These are phyloP conservation scores for Cyprinodon brontotheroides DNA, from an alignment of 2,113 vertebrate genomes.

Conservation along the genomic window DNA sequence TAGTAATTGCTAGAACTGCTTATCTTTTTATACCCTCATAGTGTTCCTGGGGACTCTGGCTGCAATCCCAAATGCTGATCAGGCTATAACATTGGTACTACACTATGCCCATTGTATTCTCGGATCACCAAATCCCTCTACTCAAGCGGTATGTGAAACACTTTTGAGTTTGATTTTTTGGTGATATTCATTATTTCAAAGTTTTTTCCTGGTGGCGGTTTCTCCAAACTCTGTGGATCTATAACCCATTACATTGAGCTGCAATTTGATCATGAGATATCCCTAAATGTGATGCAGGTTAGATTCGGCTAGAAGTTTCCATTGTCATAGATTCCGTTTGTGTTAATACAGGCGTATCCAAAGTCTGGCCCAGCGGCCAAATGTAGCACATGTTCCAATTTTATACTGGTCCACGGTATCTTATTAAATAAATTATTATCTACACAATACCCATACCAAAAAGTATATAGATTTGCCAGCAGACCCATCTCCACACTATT, in stretches of 20 bases:
- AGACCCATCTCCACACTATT: too few species aligned
- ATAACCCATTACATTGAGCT: not conserved
- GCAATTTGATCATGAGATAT: not conserved
- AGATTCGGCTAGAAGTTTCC: not conserved
- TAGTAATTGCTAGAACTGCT: not conserved
- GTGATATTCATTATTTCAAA: too few species aligned
- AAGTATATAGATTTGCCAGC: too few species aligned
- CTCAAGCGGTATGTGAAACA: constrained; percentile 71
- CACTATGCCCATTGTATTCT: constrained; percentile 59
- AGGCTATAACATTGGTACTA: too few species aligned
- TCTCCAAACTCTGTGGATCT: not conserved
- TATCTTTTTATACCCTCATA: constrained; percentile 51
- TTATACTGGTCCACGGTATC: too few species aligned
- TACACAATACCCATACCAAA: too few species aligned
- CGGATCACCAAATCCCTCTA: constrained; percentile 36
- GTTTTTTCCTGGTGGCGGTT: too few species aligned
- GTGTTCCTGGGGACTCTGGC: constrained; percentile 87
- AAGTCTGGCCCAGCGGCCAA: too few species aligned
- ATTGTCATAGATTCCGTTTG: not conserved
- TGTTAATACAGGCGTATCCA: not conserved
- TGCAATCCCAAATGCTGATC: too few species aligned
- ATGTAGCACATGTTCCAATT: too few species aligned
- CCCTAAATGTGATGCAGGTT: not conserved
- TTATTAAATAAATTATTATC: too few species aligned
- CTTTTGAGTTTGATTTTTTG: not conserved